phyloP scores from a whole-genome alignment of 2,888 invertebrate genomes.

The Euspilapteryx auroguttella region DNA sequence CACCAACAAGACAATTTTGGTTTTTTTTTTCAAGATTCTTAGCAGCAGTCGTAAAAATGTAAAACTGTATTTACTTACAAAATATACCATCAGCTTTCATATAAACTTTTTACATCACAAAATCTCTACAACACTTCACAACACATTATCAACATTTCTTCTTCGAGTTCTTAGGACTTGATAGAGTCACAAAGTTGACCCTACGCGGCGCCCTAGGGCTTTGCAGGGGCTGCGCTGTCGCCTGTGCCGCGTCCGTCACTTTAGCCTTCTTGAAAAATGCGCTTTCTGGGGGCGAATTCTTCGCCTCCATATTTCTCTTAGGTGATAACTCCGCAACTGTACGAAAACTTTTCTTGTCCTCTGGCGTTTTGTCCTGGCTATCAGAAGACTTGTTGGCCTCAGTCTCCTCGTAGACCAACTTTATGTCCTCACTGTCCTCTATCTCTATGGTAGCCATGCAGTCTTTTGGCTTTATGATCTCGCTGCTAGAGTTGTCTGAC shows the following conservation, averaged over 20 bases:
- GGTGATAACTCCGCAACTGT: not conserved
- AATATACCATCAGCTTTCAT: no score
- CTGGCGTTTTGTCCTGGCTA: conserved; percentile 5
- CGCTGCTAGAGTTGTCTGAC: conserved; percentile 48
- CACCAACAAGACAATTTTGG: no score
- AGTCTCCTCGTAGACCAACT: conserved; percentile 62
- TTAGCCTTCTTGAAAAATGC: conserved; percentile 33
- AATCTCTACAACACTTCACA: no score
- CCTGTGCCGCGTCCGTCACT: conserved; percentile 29
- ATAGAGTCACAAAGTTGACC: conserved; percentile 74
- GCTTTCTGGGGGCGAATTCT: conserved; percentile 7
- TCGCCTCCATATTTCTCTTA: not conserved
- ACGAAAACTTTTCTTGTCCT: conserved; percentile 2
- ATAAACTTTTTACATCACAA: no score
- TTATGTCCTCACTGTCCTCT: conserved; percentile 61
- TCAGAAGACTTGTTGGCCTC: conserved; percentile 8
- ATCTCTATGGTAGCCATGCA: conserved; percentile 14
- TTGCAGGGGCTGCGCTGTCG: conserved; percentile 15
- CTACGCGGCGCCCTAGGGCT: conserved; percentile 66
- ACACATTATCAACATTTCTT: conserved; percentile 20
- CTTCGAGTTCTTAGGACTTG: conserved; percentile 75
- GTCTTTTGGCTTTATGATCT: conserved; percentile 24
- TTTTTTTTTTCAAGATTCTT: no score
- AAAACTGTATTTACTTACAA: no score
- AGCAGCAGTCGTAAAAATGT: no score